Evolutionary conservation across 2,113 vertebrate genomes (phyloP), one percentile per base, ranked within the genome.

Genomic region (Trogon melanurus): DNA sequence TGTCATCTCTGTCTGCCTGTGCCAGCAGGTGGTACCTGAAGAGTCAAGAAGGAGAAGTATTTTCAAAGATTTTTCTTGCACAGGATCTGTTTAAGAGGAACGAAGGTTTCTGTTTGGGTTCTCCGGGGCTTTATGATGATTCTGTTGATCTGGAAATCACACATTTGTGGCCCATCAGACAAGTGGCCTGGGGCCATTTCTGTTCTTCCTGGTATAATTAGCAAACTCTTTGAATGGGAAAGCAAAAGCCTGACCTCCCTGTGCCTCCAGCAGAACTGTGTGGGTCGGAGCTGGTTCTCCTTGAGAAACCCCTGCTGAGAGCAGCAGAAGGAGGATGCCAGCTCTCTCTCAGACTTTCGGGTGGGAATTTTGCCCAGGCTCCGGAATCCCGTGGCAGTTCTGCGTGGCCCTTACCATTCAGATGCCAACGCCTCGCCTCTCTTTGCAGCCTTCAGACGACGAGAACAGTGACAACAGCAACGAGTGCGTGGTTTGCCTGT

Each of bases 391-490:
- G 18, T 41, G 73, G n/a, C 83, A 58, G 50, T 47, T 87, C 3
- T 2, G 16, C 2, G 0, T 3, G 54, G 13, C 16, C 30, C 38
- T 70, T 30, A 38, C 14, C 57, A 3, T 41, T 79, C 38, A 14
- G 13, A 0, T 16, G n/a, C 79, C 79, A 19, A 38, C 1, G 0
- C 62, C 21, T 44, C 20, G 15, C 30, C 53, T 93, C 78, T 96
- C 15, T 5, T 79, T 25, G 15, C 97, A 99, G 99, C 99, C 99
- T 10, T 98, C 98, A 0, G 99, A 99, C 6, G 99, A 99, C 0
- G 99, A 99, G 96, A 99, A 99, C 98, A 99, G 99, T 0, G 99
- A 99, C 98, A 99, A 99, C 98, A 99, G 99, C 97, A 99, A 98
- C 1, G 99, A 99, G 97, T 99, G 99, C 29, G 99, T 99, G 56